phyloP scores from a whole-genome alignment of 2,113 vertebrate species.

The Ochotona curzoniae region DNA sequence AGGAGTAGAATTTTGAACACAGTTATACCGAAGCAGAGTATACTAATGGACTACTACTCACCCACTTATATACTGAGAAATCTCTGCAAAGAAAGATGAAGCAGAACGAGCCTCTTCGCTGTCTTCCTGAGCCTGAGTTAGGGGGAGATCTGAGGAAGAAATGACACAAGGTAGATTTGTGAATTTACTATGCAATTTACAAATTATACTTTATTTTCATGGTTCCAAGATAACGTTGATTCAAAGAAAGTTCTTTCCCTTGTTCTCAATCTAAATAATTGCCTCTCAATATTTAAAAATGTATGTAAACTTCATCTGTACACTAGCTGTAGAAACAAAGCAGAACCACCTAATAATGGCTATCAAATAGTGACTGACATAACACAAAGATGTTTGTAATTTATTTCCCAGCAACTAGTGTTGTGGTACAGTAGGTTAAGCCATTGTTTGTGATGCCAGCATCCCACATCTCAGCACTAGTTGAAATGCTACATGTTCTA shows the following conservation, averaged over 20 bases:
- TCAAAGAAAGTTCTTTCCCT: not conserved
- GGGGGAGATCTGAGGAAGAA: conserved; percentile 85
- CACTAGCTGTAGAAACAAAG: not conserved
- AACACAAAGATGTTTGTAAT: too few relatives aligned
- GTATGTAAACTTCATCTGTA: conserved; percentile 21
- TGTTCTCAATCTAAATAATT: conserved; percentile 36
- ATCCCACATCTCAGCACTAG: too few relatives aligned
- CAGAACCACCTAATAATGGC: conserved; percentile 22
- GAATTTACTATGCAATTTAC: conserved; percentile 14
- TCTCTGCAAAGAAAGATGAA: conserved; percentile 87
- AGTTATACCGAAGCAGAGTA: not conserved
- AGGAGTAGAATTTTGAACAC: conserved; percentile 25
- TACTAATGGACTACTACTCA: conserved; percentile 79
- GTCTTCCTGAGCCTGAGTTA: conserved; percentile 84
- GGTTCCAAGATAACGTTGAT: not conserved
- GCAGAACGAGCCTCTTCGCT: conserved; percentile 91
- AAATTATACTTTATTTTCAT: conserved; percentile 21
- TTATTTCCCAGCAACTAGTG: too few relatives aligned
- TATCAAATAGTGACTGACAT: not conserved
- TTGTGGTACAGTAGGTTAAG: too few relatives aligned
- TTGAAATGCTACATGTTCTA: too few relatives aligned
- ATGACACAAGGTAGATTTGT: conserved; percentile 51
- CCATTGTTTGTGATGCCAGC: too few relatives aligned
- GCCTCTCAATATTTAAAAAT: conserved; percentile 32
- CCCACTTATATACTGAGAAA: conserved; percentile 90